A percentile compares a stretch with the other conserved stretches of the same genome.
phyloP scores from a whole-genome alignment of 2,113 vertebrate species.

The Egretta garzetta region DNA sequence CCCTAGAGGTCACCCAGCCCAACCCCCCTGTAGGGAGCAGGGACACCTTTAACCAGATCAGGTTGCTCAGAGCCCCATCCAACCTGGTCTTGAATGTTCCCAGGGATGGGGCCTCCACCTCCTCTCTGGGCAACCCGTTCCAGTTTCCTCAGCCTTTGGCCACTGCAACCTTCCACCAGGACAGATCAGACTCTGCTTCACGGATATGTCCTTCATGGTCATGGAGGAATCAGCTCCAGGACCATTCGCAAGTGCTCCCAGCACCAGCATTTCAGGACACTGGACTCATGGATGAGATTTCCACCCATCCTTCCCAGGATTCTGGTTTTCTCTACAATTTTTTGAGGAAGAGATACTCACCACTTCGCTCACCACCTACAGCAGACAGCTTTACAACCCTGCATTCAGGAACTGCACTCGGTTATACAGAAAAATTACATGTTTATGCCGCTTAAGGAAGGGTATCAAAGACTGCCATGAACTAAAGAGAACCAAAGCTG shows the following conservation, averaged over 20 bases:
- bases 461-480: not conserved
- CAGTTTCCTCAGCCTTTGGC: not conserved
- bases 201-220: not conserved
- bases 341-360: not conserved
- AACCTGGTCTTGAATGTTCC: too few relatives aligned
- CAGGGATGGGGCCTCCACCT: too few relatives aligned
- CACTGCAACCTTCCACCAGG: not conserved
- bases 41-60: too few relatives aligned
- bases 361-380: not conserved
- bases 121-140: too few relatives aligned
- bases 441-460: not conserved
- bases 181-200: not conserved
- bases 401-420: not conserved
- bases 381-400: not conserved
- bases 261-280: not conserved
- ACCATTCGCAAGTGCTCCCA: accelerated
- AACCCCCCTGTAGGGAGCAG: too few relatives aligned
- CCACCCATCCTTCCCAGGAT: not conserved
- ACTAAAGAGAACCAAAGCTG: not conserved
- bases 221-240: not conserved
- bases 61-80: too few relatives aligned
- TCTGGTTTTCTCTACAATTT: not conserved
- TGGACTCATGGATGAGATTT: not conserved
- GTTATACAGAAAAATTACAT: not conserved
- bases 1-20: too few relatives aligned